Conservation (phyloP, 2,113 vertebrate genomes). For the Mionectes macconnelli region DNA sequence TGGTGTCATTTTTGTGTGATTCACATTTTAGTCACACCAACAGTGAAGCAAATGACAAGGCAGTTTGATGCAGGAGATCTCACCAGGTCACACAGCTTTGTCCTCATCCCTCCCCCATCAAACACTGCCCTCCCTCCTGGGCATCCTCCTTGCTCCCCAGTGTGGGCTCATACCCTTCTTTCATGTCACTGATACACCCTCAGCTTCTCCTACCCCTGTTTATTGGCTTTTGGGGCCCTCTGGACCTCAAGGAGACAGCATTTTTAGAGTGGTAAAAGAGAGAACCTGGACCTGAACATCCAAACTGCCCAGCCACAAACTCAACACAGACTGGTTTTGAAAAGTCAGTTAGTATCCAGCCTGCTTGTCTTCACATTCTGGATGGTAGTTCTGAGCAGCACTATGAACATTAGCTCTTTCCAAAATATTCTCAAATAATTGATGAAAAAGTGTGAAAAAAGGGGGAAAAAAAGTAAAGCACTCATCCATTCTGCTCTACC, state of each 20-base stretch:
- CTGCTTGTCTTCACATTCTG: background rate
- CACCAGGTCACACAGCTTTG: accelerated
- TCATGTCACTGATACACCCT: background rate
- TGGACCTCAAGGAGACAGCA: background rate
- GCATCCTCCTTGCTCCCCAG: accelerated
- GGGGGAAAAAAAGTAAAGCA: background rate
- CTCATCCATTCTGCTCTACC: background rate
- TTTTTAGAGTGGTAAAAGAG: background rate
- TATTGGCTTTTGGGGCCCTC: background rate
- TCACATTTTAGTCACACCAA: background rate
- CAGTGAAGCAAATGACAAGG: background rate
- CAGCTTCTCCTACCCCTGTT: background rate
- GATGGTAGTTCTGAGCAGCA: background rate
- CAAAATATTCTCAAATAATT: background rate
- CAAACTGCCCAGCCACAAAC: background rate
- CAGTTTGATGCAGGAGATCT: background rate
- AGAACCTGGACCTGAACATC: background rate
- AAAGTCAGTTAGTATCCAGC: background rate
- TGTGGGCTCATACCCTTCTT: background rate
- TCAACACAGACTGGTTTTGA: background rate
- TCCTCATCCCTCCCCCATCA: background rate
- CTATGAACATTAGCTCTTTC: background rate
- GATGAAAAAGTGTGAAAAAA: background rate
- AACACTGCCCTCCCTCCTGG: background rate
- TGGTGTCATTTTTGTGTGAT: background rate